Evolutionary conservation across 2,888 invertebrate species (phyloP).

Genomic region (Dermolepida albohirtum): DNA sequence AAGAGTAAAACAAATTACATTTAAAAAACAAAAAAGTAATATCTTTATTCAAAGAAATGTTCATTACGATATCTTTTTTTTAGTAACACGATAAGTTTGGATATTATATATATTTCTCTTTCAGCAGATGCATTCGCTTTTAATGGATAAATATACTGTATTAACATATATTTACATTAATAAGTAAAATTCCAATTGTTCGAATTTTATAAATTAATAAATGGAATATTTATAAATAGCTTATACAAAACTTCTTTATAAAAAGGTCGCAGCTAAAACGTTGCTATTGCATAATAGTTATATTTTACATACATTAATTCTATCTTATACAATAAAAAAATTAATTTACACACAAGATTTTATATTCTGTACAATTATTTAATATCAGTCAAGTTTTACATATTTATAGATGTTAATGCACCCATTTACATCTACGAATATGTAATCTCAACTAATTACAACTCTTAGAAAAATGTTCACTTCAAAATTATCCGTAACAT

Average conservation of each 20-base stretch:
- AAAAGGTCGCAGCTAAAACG: slow-evolving; percentile 31
- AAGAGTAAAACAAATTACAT: no score
- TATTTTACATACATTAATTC: background rate
- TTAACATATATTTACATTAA: background rate
- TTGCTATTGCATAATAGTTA: slow-evolving; percentile 14
- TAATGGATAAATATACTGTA: no score
- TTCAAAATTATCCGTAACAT: background rate
- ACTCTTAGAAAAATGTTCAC: background rate
- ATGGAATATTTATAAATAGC: slow-evolving; percentile 22
- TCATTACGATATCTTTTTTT: no score
- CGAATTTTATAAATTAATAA: slow-evolving; percentile 1
- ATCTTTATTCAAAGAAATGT: no score
- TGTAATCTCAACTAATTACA: background rate
- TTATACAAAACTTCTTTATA: slow-evolving; percentile 22
- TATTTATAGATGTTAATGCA: background rate
- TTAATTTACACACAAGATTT: slow-evolving; percentile 16
- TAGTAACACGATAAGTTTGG: no score
- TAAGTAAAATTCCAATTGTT: slow-evolving; percentile 26
- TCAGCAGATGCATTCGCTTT: no score
- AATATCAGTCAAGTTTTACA: background rate
- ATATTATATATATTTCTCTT: no score
- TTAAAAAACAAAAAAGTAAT: no score
- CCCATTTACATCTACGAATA: background rate
- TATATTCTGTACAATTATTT: slow-evolving; percentile 1
- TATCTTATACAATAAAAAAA: no score